Percentiles rank a stretch among this genome's conserved stretches.
Conservation (phyloP, 2,113 vertebrate genomes). For the Dicrurus megarhynchus region DNA sequence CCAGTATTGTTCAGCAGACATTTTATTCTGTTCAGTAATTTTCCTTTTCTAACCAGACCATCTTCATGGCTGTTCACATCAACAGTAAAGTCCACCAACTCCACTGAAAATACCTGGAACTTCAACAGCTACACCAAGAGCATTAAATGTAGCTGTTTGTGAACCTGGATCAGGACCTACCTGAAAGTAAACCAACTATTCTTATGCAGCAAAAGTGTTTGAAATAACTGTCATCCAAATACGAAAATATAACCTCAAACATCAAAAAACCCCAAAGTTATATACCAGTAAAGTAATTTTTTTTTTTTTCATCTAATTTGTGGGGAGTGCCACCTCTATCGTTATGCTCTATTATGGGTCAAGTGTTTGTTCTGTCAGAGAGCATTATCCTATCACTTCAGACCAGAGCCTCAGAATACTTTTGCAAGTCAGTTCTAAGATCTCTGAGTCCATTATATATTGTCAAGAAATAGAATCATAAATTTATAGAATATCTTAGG, state of each 20-base stretch:
- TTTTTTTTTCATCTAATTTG: neutral
- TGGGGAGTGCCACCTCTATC: neutral
- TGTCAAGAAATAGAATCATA: neutral
- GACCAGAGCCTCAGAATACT: neutral
- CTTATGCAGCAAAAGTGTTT: neutral
- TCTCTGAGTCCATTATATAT: rapidly evolving
- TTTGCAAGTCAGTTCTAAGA: neutral
- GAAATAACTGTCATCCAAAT: neutral
- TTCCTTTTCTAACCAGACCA: neutral
- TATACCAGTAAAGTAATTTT: neutral
- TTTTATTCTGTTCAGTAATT: neutral
- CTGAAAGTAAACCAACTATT: neutral
- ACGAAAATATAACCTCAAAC: neutral
- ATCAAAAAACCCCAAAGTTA: rapidly evolving
- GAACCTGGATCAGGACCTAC: neutral
- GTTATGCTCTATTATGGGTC: neutral
- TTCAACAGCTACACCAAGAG: neutral
- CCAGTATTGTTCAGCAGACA: neutral
- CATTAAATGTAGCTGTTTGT: neutral
- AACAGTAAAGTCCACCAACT: neutral
- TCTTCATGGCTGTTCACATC: neutral
- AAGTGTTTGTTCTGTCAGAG: neutral
- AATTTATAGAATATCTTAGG: neutral
- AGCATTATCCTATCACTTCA: neutral
- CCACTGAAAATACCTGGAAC: neutral